phyloP scores from a whole-genome alignment of 2,113 vertebrate genomes.

The Sturnus vulgaris region DNA sequence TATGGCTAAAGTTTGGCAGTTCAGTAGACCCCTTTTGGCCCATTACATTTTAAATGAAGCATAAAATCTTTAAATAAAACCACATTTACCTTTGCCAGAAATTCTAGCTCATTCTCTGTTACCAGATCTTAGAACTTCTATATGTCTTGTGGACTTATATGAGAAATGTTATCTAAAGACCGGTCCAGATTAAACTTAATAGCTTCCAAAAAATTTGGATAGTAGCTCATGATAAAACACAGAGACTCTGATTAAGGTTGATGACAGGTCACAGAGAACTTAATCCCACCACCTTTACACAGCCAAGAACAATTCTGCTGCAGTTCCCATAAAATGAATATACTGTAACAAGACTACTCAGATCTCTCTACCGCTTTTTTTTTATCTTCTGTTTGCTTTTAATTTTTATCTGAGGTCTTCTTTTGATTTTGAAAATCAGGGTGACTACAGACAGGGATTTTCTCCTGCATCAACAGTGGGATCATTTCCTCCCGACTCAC shows the following conservation, averaged over 20 bases:
- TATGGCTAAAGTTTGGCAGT: not conserved
- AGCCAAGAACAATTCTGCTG: slow-evolving; percentile 4
- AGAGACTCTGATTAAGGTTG: not conserved
- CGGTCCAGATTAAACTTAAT: not conserved
- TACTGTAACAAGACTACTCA: not conserved
- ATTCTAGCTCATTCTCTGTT: not conserved
- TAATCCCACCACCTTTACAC: not conserved
- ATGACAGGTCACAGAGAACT: not conserved
- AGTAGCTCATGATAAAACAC: not conserved
- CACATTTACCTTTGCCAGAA: not conserved
- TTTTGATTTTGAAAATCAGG: not conserved
- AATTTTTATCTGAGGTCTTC: not conserved
- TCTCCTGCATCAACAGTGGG: not conserved
- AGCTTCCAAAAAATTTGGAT: not conserved
- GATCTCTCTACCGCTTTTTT: not conserved
- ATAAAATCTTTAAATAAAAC: not conserved
- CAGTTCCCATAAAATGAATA: not conserved
- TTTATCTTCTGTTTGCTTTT: not conserved
- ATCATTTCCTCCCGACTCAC: not conserved
- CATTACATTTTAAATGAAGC: not conserved
- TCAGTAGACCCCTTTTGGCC: not conserved
- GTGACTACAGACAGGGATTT: not conserved
- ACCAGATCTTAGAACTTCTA: not conserved
- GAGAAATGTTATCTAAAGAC: not conserved
- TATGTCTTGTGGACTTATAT: not conserved